Evolutionary conservation across 2,113 vertebrate genomes (phyloP).

Genomic region (Pampusana beccarii): DNA sequence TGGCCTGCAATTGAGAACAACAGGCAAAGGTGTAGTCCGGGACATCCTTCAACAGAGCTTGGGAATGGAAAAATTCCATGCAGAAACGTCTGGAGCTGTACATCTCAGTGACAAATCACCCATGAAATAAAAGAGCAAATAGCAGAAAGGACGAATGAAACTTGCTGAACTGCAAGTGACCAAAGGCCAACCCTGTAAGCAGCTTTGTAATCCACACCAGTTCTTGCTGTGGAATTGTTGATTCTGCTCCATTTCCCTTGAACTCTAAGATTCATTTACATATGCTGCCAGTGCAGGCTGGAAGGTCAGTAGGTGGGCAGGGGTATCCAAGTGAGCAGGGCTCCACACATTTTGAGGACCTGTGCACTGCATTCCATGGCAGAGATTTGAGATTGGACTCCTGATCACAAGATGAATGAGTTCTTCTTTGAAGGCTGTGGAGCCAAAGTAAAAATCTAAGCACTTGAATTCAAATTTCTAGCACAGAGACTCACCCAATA

Average conservation of each 20-base stretch:
- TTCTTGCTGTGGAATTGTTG: neutral
- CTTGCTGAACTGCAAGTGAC: neutral
- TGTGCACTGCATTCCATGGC: neutral
- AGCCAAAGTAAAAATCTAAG: neutral
- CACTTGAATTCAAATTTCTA: neutral
- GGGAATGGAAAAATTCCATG: neutral
- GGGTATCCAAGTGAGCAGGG: accelerated
- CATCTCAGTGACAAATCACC: neutral
- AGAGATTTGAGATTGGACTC: neutral
- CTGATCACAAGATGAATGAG: neutral
- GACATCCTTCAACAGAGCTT: neutral
- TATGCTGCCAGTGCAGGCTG: neutral
- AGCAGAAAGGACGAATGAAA: neutral
- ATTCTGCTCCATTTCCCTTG: neutral
- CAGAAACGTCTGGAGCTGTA: neutral
- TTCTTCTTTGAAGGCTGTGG: neutral
- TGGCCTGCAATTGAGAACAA: neutral
- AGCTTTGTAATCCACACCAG: neutral
- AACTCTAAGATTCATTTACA: neutral
- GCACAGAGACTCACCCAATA: neutral
- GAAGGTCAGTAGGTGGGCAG: neutral
- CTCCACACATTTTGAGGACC: neutral
- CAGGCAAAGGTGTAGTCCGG: neutral
- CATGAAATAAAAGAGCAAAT: neutral
- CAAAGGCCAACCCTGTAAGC: neutral